Evolutionary conservation across 1,140 invertebrate species (phyloP).

Genomic region (Artemia franciscana): DNA sequence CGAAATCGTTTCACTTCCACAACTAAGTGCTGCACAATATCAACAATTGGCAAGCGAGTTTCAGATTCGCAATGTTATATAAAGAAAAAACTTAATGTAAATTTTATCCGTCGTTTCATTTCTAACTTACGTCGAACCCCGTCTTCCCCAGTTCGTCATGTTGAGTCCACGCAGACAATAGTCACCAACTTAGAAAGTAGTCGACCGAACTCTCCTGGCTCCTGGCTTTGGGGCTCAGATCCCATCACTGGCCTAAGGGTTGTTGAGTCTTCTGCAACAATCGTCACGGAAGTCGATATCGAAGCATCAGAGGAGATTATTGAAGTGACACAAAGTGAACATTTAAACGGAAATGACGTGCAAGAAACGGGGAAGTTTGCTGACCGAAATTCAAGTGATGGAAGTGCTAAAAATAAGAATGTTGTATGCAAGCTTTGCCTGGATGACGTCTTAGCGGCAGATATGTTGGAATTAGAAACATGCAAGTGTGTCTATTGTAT

Average conservation of each 20-base stretch:
- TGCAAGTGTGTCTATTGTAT: neutral
- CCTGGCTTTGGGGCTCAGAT: neutral
- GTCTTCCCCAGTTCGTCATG: neutral
- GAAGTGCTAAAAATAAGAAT: neutral
- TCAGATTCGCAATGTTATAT: neutral
- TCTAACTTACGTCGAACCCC: neutral
- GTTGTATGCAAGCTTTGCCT: neutral
- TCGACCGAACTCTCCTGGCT: neutral
- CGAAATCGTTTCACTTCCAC: neutral
- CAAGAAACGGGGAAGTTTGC: neutral
- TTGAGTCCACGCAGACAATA: neutral
- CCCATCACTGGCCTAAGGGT: neutral
- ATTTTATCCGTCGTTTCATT: neutral
- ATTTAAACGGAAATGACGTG: neutral
- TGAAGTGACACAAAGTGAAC: too few species aligned
- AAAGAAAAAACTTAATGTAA: neutral
- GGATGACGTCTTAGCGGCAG: neutral
- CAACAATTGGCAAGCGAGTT: neutral
- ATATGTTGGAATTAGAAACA: neutral
- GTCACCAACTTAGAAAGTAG: neutral
- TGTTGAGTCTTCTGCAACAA: neutral
- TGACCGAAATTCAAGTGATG: neutral
- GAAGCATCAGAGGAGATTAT: neutral
- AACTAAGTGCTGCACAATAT: neutral
- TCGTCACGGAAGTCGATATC: neutral